phyloP scores from a whole-genome alignment of 2,888 invertebrate genomes.

The Hetaerina titia region DNA sequence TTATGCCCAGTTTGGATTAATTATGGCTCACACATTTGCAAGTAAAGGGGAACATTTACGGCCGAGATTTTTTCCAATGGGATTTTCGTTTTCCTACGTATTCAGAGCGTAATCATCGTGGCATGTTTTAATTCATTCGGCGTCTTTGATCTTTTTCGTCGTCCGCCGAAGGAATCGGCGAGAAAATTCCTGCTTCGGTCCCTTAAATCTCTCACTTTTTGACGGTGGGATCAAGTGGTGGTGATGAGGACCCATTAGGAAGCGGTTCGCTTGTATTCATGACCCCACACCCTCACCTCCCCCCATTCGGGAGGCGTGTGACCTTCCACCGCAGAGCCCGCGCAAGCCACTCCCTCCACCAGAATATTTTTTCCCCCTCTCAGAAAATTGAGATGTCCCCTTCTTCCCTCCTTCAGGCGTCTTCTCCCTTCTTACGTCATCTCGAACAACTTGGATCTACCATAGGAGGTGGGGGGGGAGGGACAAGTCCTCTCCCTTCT shows the following conservation, averaged over 20 bases:
- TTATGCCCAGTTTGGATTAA: background rate
- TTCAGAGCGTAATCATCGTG: background rate
- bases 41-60: background rate
- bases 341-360: too few species aligned
- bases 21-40: background rate
- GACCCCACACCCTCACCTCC: background rate
- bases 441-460: background rate
- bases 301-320: background rate
- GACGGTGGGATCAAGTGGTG: background rate
- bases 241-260: background rate
- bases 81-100: background rate
- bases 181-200: background rate
- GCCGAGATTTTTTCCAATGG: background rate
- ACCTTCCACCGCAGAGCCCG: background rate
- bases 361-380: background rate
- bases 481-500: too few species aligned
- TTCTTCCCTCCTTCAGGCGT: background rate
- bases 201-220: background rate
- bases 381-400: constrained; percentile 3
- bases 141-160: background rate
- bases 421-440: background rate
- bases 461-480: too few species aligned
- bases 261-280: background rate
- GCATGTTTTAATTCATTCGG: background rate
- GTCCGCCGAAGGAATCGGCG: background rate